Percentiles rank a stretch among this genome's conserved stretches.
phyloP scores from a whole-genome alignment of 1,140 invertebrate species.

The Meloidogyne hapla region DNA sequence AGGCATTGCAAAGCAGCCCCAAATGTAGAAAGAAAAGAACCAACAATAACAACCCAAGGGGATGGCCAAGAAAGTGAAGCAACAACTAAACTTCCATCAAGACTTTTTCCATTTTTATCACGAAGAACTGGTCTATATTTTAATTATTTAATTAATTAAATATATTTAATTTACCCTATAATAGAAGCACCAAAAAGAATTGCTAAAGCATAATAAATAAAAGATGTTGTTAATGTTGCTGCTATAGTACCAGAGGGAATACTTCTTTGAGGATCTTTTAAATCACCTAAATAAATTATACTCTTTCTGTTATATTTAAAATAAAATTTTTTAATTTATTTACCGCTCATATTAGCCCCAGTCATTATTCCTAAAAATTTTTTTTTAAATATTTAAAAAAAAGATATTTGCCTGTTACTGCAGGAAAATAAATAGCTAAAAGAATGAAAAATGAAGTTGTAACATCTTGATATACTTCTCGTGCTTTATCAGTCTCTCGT shows the following conservation, averaged over 20 bases:
- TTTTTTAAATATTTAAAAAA: background rate
- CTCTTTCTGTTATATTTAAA: background rate
- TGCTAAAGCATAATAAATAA: constrained; percentile 84
- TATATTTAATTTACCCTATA: constrained; percentile 71
- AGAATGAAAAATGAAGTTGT: constrained; percentile 92
- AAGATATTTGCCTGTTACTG: constrained; percentile 73
- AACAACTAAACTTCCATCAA: constrained; percentile 80
- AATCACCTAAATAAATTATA: constrained; percentile 69
- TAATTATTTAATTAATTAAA: background rate
- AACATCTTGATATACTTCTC: constrained; percentile 80
- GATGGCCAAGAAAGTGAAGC: constrained; percentile 97
- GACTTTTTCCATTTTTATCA: constrained; percentile 57
- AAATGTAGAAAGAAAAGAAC: constrained; percentile 92
- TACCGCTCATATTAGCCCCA: constrained; percentile 62
- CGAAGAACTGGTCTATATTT: constrained; percentile 28
- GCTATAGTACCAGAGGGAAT: constrained; percentile 95
- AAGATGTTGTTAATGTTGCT: constrained; percentile 91
- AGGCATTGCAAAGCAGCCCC: constrained; percentile 95
- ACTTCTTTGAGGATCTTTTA: constrained; percentile 80
- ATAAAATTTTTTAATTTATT: background rate
- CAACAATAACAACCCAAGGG: constrained; percentile 93
- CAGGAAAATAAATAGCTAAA: constrained; percentile 98
- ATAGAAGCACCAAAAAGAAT: constrained; percentile 90
- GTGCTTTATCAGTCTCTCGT: constrained; percentile 41
- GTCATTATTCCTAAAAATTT: constrained; percentile 50